These are phyloP conservation scores for Macropis europaea DNA, from an alignment of 2,888 invertebrate genomes.

Conservation along the genomic window DNA sequence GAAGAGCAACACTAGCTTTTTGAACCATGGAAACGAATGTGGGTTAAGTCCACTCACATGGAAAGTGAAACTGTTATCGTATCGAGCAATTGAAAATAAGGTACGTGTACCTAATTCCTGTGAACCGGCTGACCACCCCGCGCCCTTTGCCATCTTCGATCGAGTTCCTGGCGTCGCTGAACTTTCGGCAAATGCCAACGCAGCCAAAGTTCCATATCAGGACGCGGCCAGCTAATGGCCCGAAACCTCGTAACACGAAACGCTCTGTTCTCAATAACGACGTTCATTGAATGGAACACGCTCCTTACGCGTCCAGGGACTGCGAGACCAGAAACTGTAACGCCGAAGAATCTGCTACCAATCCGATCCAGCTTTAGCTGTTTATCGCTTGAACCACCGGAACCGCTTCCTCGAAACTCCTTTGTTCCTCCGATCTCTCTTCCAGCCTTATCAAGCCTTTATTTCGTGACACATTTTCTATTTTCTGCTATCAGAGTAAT, in stretches of 20 bases:
- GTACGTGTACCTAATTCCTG: too few species aligned
- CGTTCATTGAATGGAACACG: conserved; percentile 17
- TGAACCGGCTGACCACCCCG: not conserved
- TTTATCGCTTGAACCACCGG: not conserved
- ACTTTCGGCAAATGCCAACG: conserved; percentile 64
- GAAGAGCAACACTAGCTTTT: too few species aligned
- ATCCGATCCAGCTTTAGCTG: conserved; percentile 23
- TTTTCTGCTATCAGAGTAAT: too few species aligned
- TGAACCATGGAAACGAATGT: too few species aligned
- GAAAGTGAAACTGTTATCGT: too few species aligned
- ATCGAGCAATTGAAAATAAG: too few species aligned
- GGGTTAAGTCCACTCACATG: too few species aligned
- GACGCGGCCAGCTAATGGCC: conserved; percentile 56
- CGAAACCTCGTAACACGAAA: conserved; percentile 48
- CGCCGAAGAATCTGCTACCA: conserved; percentile 13
- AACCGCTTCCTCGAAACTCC: conserved; percentile 3
- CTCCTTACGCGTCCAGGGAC: conserved; percentile 3
- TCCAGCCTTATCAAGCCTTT: too few species aligned
- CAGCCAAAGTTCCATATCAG: conserved; percentile 26
- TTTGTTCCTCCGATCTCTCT: too few species aligned
- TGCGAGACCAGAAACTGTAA: conserved; percentile 14
- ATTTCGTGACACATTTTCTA: too few species aligned
- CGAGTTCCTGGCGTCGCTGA: conserved; percentile 18
- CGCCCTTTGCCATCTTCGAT: not conserved
- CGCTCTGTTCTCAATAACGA: conserved; percentile 52